Base-by-base conservation (phyloP, 2,888 invertebrate species). In the Zaprionus obscuricornis region DNA sequence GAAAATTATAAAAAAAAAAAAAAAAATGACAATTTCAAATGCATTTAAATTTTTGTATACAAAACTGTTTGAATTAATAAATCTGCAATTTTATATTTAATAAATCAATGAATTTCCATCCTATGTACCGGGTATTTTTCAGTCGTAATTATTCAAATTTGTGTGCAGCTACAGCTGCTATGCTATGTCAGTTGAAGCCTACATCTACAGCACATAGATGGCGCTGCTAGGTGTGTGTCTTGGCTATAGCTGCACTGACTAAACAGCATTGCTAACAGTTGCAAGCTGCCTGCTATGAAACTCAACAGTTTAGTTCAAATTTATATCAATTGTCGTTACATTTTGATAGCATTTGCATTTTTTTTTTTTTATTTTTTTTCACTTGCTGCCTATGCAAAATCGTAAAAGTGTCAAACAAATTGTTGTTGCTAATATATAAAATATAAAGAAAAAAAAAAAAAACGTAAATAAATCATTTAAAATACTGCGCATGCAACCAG, bases 301-400 rank as follows among this genome's bases (percentile, higher is more conserved):
- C 39, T 22, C n/a, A 3, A 1, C 4, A 13, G 47, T 18, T 39
- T 6, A 1, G 11, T 45, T n/a, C 10, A 6, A 8, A 27, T 13
- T 33, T 33, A 14, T 2, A 10, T 33, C 6, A 33, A 33, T 3
- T 7, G n/a, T n/a, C n/a, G 6, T 3, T 13, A 8, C 11, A 14
- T 8, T 33, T 11, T 43, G 31, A 31, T 42, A 27, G 24, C 42
- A 16, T 42, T 6, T n/a, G n/a, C n/a, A n/a, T n/a, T n/a, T n/a
- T 29, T 29, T 29, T 29, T 29, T 29, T 29, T 29, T 5, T 7
- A 22, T 22, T 22, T 22, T 22, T 22, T 22, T 22, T n/a, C n/a
- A n/a, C n/a, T n/a, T n/a, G n/a, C n/a, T n/a, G n/a, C n/a, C n/a
- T 54, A 68, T 76, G 67, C 46, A 68, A 72, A 22, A 51, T 60